Base-by-base conservation (phyloP, 2,888 invertebrate genomes). In the Elysia crispata region DNA sequence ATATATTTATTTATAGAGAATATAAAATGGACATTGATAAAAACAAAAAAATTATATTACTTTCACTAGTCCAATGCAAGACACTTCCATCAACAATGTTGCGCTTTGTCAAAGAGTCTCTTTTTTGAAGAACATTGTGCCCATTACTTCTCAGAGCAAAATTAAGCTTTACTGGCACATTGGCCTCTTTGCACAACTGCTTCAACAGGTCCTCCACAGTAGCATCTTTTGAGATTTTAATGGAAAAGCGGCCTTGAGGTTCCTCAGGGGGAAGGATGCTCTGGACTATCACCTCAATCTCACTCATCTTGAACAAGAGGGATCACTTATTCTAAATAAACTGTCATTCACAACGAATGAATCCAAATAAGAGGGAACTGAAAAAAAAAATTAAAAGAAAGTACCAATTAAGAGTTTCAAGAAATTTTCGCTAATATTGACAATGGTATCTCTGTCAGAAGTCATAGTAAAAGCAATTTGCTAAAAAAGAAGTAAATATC, bases 41-140 rank as follows among this genome's bases (percentile, higher is more conserved):
- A n/a, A n/a, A n/a, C 15, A 31, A 33, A 6, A 11, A 6, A 60
- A 20, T 54, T 11, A 28, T 83, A 86, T 80, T 84, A 91, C 91
- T 85, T 84, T 85, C 85, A 50, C 84, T 86, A 18, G 86, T 86
- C 66, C 92, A 85, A 76, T 87, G 87, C 1, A 92, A 85, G 18
- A 86, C 83, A 75, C 90, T 89, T 28, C 90, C 91, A 82, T 89
- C 87, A 41, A 84, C 82, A 5, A 92, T 82, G 1, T 86, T 86
- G 76, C 86, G 86, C 5, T 85, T 81, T 15, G 72, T 67, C 5
- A 92, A 81, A 18, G 86, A 86, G 15, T 86, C 86, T 5, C 83
- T 84, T 82, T 87, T 86, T 23, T 87, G 87, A 18, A 92, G 83
- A 5, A 87, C 79, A 31, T 89, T 80, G 41, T 88, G 85, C 6